Evolutionary conservation across 1,140 invertebrate genomes (phyloP).

Genomic region (Elymnias hypermnestra): DNA sequence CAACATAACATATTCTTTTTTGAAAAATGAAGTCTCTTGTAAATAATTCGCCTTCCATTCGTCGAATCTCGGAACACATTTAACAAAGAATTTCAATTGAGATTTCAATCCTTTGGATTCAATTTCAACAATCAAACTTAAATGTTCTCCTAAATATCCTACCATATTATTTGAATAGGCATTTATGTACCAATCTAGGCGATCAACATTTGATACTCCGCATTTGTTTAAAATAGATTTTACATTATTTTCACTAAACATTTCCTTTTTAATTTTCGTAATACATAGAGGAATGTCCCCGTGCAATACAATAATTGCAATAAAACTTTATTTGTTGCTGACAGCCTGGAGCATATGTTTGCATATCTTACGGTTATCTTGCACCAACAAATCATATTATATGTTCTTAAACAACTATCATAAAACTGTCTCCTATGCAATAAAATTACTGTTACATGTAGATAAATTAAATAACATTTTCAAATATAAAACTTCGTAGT

Average conservation of each 20-base stretch:
- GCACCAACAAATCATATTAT: too few relatives aligned
- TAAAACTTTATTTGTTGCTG: too few relatives aligned
- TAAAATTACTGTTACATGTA: too few relatives aligned
- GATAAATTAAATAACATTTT: too few relatives aligned
- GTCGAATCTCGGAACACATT: conserved; percentile 47
- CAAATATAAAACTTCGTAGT: too few relatives aligned
- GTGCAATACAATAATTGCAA: too few relatives aligned
- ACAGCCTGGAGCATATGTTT: too few relatives aligned
- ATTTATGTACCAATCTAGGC: conserved; percentile 31
- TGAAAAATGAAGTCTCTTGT: conserved; percentile 42
- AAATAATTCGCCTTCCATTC: conserved; percentile 46
- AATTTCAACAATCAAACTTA: conserved; percentile 34
- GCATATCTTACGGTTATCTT: too few relatives aligned
- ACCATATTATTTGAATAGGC: conserved; percentile 38
- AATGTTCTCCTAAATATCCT: conserved; percentile 56
- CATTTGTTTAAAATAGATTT: conserved; percentile 31
- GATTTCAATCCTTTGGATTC: conserved; percentile 24
- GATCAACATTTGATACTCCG: conserved; percentile 21
- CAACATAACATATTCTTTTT: conserved; percentile 53
- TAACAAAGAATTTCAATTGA: conserved; percentile 43
- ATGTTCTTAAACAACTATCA: too few relatives aligned
- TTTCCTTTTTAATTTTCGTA: conserved; percentile 29
- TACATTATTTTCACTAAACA: conserved; percentile 42
- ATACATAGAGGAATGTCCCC: too few relatives aligned
- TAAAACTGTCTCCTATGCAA: too few relatives aligned